These are phyloP conservation scores for Lutraria rhynchaena DNA, from an alignment of 1,140 invertebrate species.

Conservation along the genomic window DNA sequence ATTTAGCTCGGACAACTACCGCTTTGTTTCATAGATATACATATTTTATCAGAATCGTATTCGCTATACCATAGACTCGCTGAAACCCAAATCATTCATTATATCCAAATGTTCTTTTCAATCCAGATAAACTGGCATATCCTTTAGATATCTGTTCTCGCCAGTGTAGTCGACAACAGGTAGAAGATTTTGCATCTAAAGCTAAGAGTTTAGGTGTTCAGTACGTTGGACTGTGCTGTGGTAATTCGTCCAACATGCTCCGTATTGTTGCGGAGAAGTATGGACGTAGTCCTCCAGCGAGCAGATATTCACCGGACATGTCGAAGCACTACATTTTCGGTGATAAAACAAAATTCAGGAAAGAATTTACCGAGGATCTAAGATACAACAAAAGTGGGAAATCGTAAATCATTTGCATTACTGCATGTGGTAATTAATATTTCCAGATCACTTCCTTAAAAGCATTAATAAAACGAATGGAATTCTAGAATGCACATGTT, in stretches of 20 bases:
- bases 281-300: slow-evolving; percentile 66
- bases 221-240: slow-evolving; percentile 77
- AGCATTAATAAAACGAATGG: too few species aligned
- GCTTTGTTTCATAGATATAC: not conserved
- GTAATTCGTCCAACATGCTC: slow-evolving; percentile 68
- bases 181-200: slow-evolving; percentile 67
- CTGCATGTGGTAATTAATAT: too few species aligned
- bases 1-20: too few species aligned
- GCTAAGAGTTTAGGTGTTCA: slow-evolving; percentile 71
- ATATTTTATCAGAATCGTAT: not conserved
- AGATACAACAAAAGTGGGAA: not conserved
- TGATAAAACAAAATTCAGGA: slow-evolving; percentile 16
- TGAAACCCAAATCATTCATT: too few species aligned
- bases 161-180: slow-evolving; percentile 61
- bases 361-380: not conserved
- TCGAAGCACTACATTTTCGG: slow-evolving; percentile 64
- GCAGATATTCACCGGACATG: slow-evolving; percentile 66
- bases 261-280: slow-evolving; percentile 70
- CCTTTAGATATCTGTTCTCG: slow-evolving; percentile 67
- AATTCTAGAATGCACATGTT: too few species aligned
- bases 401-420: too few species aligned
- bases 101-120: too few species aligned
- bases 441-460: too few species aligned
- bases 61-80: not conserved
- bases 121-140: slow-evolving; percentile 66